Evolutionary conservation across 2,888 invertebrate species (phyloP).

Genomic region (Tetragonula carbonaria): DNA sequence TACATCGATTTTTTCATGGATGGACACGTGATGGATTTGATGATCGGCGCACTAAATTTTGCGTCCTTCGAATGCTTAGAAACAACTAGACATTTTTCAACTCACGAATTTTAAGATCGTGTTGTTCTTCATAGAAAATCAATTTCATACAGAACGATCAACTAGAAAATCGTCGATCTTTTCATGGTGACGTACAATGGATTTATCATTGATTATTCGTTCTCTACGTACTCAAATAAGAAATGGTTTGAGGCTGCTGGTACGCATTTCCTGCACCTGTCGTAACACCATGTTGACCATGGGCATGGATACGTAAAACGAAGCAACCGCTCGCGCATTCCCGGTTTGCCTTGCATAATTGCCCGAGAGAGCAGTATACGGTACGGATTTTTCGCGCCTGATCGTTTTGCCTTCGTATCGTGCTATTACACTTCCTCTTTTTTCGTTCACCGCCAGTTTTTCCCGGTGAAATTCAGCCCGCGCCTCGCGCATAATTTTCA

Average conservation of each 20-base stretch:
- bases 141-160: too few relatives aligned
- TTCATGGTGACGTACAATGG: constrained; percentile 1
- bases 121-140: too few relatives aligned
- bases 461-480: not conserved
- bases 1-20: not conserved
- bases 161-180: not conserved
- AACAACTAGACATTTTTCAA: too few relatives aligned
- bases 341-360: constrained; percentile 55
- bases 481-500: not conserved
- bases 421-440: not conserved
- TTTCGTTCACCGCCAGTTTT: not conserved
- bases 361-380: not conserved
- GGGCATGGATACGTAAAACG: constrained; percentile 49
- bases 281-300: constrained; percentile 59
- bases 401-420: not conserved
- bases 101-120: too few relatives aligned
- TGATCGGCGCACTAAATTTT: not conserved
- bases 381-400: constrained; percentile 27
- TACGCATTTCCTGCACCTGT: constrained; percentile 60
- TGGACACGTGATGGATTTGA: constrained; percentile 17
- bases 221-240: constrained; percentile 31
- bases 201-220: constrained; percentile 27
- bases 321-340: constrained; percentile 8
- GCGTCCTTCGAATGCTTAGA: too few relatives aligned
- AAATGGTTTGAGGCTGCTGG: constrained; percentile 35